Conservation (phyloP, 2,797 vertebrate species). For the Sebastes aleutianus region DNA sequence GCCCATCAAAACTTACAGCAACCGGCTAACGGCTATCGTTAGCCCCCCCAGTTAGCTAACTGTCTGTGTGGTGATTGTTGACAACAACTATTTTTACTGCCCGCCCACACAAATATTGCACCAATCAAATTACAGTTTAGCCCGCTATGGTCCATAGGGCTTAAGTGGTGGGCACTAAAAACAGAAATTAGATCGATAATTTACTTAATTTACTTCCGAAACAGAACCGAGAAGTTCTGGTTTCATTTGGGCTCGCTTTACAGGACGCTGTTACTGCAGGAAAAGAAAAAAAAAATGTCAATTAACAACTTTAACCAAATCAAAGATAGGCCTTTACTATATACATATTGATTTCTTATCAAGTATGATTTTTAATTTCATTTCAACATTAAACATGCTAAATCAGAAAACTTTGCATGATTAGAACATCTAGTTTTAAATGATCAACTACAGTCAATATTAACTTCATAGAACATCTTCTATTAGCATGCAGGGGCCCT, state of each 20-base stretch:
- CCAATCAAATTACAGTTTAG: no score
- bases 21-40: no score
- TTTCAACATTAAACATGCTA: neutral
- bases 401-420: neutral
- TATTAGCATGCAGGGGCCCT: conserved; percentile 48
- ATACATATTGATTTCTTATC: neutral
- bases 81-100: no score
- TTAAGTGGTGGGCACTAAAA: no score
- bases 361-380: neutral
- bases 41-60: no score
- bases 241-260: neutral
- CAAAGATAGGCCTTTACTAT: no score
- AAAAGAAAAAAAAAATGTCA: neutral
- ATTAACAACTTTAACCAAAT: neutral
- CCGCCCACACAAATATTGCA: no score
- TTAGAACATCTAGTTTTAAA: conserved; percentile 8
- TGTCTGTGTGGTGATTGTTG: no score
- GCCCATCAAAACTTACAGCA: no score
- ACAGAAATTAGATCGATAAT: neutral
- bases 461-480: conserved; percentile 43
- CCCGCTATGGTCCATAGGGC: no score
- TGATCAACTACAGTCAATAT: conserved; percentile 33
- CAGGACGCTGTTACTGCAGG: neutral
- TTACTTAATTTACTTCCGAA: neutral
- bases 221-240: neutral